Base-by-base conservation (phyloP, 37 sponge, comb jelly and placozoan genomes). In the Petrosia ficiformis region DNA sequence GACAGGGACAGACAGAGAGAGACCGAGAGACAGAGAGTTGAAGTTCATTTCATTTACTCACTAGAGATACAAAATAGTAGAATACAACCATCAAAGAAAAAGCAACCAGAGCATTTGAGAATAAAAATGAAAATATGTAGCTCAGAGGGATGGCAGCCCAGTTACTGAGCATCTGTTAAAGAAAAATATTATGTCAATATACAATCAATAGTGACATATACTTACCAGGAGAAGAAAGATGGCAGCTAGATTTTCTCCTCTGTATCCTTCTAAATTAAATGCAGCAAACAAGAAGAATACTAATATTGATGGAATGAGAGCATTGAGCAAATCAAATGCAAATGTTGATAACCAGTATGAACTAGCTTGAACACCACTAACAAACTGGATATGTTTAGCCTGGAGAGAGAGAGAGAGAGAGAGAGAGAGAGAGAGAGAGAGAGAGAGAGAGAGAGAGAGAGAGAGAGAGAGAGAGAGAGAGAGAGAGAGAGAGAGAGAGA, bases 341-440 rank as follows among this genome's bases (percentile, higher is more conserved):
- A 63, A 32, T n/a, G 28, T 76, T 5, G 77, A 65, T 66, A 76
- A 32, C 77, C 77, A 76, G 77, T 64, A 76, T 11, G 65, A 38
- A 3, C 70, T 66, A 21, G 82, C 40, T 41, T 82, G 68, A 21
- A 98, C 91, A 40, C 96, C 96, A 73, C 94, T 89, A 26, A 92
- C 88, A 78, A 90, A 86, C 84, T 98, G 99, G 0, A 98, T 71
- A 68, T 98, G 99, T 80, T 95, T 98, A 24, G 93, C 87, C 89
- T 95, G 83, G 5, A 40, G 59, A 34, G 29, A 30, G 24, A 33
- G 22, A 32, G 59, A 43, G 48, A 59, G 6, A 6, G n/a, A 8
- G 5, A 29, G 5, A 61, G n/a, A 22, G 63, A 26, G 63, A 5
- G 6, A 61, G n/a, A 26, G 22, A 61, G 6, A 26, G 63, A 26